phyloP scores from a whole-genome alignment of 2,888 invertebrate species.

The Drosophila paranaensis region DNA sequence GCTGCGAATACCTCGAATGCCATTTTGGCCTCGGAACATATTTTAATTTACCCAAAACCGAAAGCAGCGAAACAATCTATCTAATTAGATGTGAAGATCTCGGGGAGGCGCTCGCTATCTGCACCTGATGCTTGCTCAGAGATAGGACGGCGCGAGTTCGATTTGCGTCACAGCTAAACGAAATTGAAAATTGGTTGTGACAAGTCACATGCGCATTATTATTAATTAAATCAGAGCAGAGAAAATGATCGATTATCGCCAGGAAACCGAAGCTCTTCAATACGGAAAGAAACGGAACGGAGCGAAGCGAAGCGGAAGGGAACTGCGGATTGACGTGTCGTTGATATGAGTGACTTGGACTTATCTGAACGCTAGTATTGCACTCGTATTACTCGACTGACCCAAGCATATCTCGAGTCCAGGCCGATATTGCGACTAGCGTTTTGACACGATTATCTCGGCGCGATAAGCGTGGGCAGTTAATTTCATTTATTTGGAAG shows the following conservation, averaged over 20 bases:
- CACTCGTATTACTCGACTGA: conserved; percentile 40
- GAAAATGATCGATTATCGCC: conserved; percentile 43
- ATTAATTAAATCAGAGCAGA: conserved; percentile 74
- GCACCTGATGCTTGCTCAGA: conserved; percentile 49
- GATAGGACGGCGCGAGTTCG: conserved; percentile 46
- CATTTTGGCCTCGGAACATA: conserved; percentile 53
- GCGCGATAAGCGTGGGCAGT: conserved; percentile 53
- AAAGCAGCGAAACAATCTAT: conserved; percentile 7
- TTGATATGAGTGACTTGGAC: conserved; percentile 35
- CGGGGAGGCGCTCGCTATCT: conserved; percentile 24
- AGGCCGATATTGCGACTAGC: conserved; percentile 14
- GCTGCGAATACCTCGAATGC: conserved; percentile 32
- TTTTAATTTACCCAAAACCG: conserved; percentile 63
- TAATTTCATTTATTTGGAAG: conserved; percentile 73
- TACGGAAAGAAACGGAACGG: conserved; percentile 8
- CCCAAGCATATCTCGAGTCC: conserved; percentile 42
- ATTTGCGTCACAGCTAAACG: conserved; percentile 63
- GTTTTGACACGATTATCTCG: conserved; percentile 69
- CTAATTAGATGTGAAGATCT: conserved; percentile 37
- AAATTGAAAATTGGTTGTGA: conserved; percentile 45
- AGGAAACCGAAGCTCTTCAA: conserved; percentile 14
- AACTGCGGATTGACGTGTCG: conserved; percentile 33
- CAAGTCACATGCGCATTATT: conserved; percentile 75
- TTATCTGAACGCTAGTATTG: conserved; percentile 29
- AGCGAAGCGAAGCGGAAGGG: conserved; percentile 22